These are phyloP conservation scores for Bambusicola thoracicus DNA, from an alignment of 2,113 vertebrate genomes.

Conservation along the genomic window DNA sequence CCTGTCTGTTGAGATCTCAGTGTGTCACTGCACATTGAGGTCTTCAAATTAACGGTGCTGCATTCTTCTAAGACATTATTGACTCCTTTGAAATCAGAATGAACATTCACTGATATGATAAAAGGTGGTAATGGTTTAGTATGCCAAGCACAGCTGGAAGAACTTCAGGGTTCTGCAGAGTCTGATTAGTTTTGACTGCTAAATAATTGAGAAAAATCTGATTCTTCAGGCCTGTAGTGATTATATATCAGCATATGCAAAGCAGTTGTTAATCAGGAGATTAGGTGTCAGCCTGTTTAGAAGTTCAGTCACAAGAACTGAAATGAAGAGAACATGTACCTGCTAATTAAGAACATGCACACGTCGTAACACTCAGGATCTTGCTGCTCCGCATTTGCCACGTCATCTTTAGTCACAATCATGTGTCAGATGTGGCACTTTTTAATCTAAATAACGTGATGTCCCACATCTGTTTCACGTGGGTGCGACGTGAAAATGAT, in stretches of 20 bases:
- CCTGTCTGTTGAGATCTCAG: not conserved
- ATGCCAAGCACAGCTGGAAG: not conserved
- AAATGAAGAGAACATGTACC: not conserved
- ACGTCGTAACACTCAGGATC: not conserved
- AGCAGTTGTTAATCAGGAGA: not conserved
- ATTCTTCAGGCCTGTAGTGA: not conserved
- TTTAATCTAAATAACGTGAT: not conserved
- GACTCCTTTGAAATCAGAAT: not conserved
- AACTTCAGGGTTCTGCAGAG: not conserved
- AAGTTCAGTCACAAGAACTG: constrained; percentile 1
- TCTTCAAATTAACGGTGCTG: not conserved
- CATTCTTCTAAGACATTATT: not conserved
- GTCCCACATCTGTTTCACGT: constrained; percentile 18
- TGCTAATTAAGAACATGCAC: not conserved
- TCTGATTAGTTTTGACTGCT: not conserved
- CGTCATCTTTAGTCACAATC: not conserved
- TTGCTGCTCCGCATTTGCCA: not conserved
- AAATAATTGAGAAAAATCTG: not conserved
- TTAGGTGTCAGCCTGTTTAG: not conserved
- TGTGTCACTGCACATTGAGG: not conserved
- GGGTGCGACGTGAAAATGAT: not conserved
- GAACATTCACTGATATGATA: not conserved
- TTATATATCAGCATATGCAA: not conserved
- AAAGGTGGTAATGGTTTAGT: not conserved
- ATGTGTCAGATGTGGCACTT: constrained; percentile 13